Percentiles rank a stretch among this genome's conserved stretches.
These are phyloP conservation scores for Drosophila subpulchrella DNA, from an alignment of 1,140 invertebrate genomes.

Conservation along the genomic window DNA sequence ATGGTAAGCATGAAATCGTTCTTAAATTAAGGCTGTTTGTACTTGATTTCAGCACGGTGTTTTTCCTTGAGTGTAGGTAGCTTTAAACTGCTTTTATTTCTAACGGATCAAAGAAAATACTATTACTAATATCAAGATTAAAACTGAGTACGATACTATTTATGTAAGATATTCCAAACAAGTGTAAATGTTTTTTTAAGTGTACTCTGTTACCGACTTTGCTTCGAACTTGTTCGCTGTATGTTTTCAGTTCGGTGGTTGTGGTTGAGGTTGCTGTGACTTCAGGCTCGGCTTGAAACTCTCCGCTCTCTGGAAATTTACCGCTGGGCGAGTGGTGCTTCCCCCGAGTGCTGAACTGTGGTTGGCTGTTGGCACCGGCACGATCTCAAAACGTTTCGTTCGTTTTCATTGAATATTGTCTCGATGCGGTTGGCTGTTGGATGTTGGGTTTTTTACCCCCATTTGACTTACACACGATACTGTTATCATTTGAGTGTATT, in stretches of 20 bases:
- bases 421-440: constrained; percentile 77
- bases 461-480: constrained; percentile 69
- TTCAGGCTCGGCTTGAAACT: not conserved
- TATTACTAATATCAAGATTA: too few relatives aligned
- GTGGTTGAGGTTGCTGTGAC: constrained; percentile 2
- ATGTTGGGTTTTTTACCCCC: constrained; percentile 40
- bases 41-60: too few relatives aligned
- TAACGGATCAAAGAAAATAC: too few relatives aligned
- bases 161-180: too few relatives aligned
- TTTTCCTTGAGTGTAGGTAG: too few relatives aligned
- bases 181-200: constrained; percentile 9
- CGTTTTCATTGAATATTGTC: constrained; percentile 79
- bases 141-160: too few relatives aligned
- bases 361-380: constrained; percentile 70
- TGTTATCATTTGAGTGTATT: constrained; percentile 64
- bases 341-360: constrained; percentile 57
- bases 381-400: constrained; percentile 67
- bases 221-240: constrained; percentile 43
- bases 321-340: not conserved
- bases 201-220: constrained; percentile 26
- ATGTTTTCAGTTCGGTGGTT: constrained; percentile 1
- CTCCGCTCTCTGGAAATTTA: constrained; percentile 13
- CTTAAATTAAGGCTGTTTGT: too few relatives aligned
- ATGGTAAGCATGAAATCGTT: too few relatives aligned
- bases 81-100: too few relatives aligned